Base-by-base conservation (phyloP, 2,888 invertebrate species). In the Lithosia quadra region DNA sequence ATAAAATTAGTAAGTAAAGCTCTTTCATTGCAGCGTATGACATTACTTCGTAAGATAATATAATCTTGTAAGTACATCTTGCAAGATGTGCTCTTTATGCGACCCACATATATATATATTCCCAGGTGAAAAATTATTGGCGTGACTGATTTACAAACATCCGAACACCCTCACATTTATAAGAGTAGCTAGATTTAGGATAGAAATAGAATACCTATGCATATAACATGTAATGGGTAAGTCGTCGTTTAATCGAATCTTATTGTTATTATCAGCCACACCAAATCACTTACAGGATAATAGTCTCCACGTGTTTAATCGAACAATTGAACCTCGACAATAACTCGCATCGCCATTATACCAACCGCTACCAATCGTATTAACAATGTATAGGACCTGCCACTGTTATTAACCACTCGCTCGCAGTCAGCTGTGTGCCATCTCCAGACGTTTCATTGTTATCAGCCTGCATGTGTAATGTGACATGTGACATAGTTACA, bases 381-480 rank as follows among this genome's bases (percentile, higher is more conserved):
- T 62, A 28, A 53, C 73, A 71, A 72, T 74, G 75, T 71, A 72
- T 71, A 65, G 71, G 68, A 68, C 66, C 49, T 71, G 71, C 71
- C 55, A 66, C 65, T 64, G 74, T 81, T 78, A 82, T 81, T 77
- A 84, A 81, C 76, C 79, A 77, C 55, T 72, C 75, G 71, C 79
- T 83, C 82, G 84, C 82, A 87, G 86, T 84, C 86, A n/a, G 33
- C 11, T 68, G 85, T 82, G 82, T 82, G 83, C 84, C 84, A 88
- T 88, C 86, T 87, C 82, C 79, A 82, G 85, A 84, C 84, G 78
- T 77, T 78, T 80, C 77, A 77, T 80, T 77, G 81, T 77, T 86
- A 85, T 88, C 86, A 82, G 84, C 77, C 77, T 82, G 83, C 82
- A 88, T 86, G 77, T 75, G 75, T 85, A 83, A 85, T 86, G 83